phyloP scores from a whole-genome alignment of 2,888 invertebrate genomes.

The Hirudinaria manillensis region DNA sequence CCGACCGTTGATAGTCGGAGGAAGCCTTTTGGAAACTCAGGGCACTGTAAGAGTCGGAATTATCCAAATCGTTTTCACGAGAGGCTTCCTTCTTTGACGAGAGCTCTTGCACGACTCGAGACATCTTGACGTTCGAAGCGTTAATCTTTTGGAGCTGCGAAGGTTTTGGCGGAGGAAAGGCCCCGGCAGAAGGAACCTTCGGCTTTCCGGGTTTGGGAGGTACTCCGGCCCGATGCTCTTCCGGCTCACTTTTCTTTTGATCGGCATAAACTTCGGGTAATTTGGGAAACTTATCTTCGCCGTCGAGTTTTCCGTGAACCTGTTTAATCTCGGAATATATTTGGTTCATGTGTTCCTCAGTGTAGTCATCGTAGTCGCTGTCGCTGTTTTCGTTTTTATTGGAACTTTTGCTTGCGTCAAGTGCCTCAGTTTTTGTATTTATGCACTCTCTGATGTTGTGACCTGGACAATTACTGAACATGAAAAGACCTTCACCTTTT shows the following conservation, averaged over 20 bases:
- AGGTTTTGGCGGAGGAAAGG: background rate
- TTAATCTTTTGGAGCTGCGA: background rate
- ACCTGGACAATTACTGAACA: slow-evolving; percentile 13
- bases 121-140: background rate
- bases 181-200: background rate
- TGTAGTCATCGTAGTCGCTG: background rate
- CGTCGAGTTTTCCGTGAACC: background rate
- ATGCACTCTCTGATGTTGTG: background rate
- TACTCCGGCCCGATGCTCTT: background rate
- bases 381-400: background rate
- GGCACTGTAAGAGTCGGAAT: background rate
- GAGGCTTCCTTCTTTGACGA: background rate
- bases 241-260: background rate
- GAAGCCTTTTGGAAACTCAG: background rate
- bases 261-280: background rate
- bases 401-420: background rate
- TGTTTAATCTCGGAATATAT: background rate
- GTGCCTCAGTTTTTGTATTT: background rate
- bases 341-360: background rate
- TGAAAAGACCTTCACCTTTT: slow-evolving; percentile 15
- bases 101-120: background rate
- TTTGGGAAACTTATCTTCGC: too few species aligned
- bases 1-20: background rate
- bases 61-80: too few species aligned
- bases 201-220: background rate